These are phyloP conservation scores for Barnardius zonarius DNA, from an alignment of 2,113 vertebrate species.

Conservation along the genomic window DNA sequence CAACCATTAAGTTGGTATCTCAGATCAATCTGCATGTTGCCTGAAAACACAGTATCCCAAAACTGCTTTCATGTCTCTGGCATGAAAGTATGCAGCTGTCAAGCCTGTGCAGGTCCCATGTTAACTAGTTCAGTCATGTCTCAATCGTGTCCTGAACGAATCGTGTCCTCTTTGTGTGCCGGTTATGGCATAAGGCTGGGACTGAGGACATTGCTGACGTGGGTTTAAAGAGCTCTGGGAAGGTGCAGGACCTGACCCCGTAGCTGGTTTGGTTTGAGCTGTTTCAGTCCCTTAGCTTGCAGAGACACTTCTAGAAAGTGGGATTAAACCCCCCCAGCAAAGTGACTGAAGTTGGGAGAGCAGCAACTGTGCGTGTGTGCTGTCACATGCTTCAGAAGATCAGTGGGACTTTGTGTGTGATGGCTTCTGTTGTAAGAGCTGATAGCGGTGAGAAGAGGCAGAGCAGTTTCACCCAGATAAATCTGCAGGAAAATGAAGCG, in stretches of 20 bases:
- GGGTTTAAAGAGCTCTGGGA: neutral
- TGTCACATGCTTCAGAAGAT: neutral
- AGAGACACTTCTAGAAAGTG: neutral
- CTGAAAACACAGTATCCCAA: neutral
- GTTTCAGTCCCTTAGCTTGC: neutral
- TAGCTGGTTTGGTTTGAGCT: neutral
- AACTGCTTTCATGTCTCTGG: neutral
- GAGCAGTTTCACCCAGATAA: neutral
- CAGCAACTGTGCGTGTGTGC: neutral
- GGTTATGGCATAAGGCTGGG: neutral
- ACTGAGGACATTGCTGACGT: neutral
- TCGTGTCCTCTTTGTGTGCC: neutral
- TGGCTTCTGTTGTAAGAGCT: neutral
- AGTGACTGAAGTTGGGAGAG: neutral
- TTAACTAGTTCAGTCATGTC: conserved; percentile 2
- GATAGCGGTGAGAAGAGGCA: neutral
- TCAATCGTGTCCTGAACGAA: neutral
- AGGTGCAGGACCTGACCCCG: neutral
- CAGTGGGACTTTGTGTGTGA: neutral
- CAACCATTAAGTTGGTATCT: neutral
- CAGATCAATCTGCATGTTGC: neutral
- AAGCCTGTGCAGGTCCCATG: neutral
- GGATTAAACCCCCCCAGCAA: neutral
- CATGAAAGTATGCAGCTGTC: neutral
- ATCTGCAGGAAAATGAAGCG: neutral